phyloP scores from a whole-genome alignment of 92 coral and sea anemone genomes.

The Phenganax subtilis region DNA sequence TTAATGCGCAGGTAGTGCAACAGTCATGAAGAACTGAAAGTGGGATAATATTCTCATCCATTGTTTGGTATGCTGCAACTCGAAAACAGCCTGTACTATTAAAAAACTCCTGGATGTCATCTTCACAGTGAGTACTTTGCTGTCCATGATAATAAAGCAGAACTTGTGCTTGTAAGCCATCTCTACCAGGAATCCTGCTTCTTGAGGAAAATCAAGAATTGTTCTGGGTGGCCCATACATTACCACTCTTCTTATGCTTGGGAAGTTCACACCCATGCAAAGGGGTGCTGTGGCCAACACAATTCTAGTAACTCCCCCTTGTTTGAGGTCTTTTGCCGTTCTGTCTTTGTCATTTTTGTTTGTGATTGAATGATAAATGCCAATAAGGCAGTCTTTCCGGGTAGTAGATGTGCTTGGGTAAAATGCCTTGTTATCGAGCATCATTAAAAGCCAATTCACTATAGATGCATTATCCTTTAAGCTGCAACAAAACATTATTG shows the following conservation, averaged over 20 bases:
- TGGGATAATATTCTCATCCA: conserved; percentile 45
- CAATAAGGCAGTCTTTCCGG: background rate
- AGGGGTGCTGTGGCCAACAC: background rate
- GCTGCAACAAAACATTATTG: too few relatives aligned
- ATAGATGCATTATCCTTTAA: too few relatives aligned
- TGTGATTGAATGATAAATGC: background rate
- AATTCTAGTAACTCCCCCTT: background rate
- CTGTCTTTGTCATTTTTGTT: background rate
- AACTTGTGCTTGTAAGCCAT: conserved; percentile 36
- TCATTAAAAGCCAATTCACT: too few relatives aligned
- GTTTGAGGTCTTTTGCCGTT: background rate
- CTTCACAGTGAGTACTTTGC: conserved; percentile 48
- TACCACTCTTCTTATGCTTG: background rate
- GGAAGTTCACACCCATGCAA: background rate
- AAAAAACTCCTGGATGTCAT: conserved; percentile 50
- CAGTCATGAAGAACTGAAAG: conserved; percentile 38
- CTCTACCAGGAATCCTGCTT: conserved; percentile 32
- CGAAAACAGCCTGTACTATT: conserved; percentile 43
- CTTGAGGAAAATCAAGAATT: conserved; percentile 36
- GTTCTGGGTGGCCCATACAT: conserved; percentile 38
- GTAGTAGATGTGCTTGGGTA: too few relatives aligned
- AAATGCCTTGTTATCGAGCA: too few relatives aligned
- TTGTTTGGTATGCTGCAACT: conserved; percentile 52
- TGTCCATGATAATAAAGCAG: conserved; percentile 47
- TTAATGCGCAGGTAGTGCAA: conserved; percentile 43